Conservation (phyloP, 2,888 invertebrate genomes). For the Julus scanicus region DNA sequence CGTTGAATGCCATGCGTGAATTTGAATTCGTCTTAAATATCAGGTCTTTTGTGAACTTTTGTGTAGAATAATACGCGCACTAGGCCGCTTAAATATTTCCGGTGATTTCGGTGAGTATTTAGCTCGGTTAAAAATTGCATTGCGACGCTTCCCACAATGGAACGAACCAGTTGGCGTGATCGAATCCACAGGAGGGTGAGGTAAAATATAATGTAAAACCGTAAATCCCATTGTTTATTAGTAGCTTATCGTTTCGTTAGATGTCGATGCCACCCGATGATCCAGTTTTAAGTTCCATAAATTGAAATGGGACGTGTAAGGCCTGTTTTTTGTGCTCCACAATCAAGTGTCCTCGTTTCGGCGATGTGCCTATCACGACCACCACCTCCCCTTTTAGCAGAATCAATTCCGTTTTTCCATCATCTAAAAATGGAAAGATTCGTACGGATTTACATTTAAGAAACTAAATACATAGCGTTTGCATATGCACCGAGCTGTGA, state of each 20-base stretch:
- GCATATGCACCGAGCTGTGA: background rate
- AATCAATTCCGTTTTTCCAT: conserved; percentile 71
- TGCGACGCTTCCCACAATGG: background rate
- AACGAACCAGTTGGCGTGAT: background rate
- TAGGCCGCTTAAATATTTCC: background rate
- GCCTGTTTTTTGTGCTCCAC: conserved; percentile 82
- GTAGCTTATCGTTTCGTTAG: conserved; percentile 8
- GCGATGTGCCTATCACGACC: conserved; percentile 86
- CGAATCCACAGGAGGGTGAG: background rate
- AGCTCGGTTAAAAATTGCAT: background rate
- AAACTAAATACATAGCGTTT: background rate
- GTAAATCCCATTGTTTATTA: conserved; percentile 10
- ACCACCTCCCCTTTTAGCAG: conserved; percentile 86
- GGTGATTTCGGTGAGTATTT: background rate
- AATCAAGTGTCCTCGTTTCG: conserved; percentile 84
- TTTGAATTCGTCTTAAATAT: background rate
- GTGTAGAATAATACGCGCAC: background rate
- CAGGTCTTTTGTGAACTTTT: background rate
- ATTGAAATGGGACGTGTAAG: conserved; percentile 84
- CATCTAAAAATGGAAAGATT: conserved; percentile 63
- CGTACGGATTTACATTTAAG: background rate
- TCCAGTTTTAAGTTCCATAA: conserved; percentile 74
- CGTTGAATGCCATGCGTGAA: background rate
- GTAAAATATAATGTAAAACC: conserved; percentile 39
- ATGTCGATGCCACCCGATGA: conserved; percentile 53